These are phyloP conservation scores for Scrobipalpa atriplicella DNA, from an alignment of 2,888 invertebrate genomes.

Conservation along the genomic window DNA sequence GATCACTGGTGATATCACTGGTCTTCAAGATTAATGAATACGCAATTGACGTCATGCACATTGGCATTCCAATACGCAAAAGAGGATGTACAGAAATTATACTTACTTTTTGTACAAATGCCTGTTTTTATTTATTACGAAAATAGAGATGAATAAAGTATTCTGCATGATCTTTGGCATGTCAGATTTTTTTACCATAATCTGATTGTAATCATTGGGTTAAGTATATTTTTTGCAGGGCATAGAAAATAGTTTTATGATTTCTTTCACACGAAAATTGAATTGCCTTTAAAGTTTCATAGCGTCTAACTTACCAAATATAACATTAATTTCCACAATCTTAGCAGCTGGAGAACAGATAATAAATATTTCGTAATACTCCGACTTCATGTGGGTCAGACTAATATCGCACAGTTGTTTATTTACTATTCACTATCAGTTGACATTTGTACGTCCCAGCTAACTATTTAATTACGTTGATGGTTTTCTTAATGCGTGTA, in stretches of 20 bases:
- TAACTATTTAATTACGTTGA: not conserved
- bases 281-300: no score
- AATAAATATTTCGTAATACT: not conserved
- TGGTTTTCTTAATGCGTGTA: not conserved
- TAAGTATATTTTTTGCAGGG: no score
- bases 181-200: no score
- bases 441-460: not conserved
- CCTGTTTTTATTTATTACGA: not conserved
- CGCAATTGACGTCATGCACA: not conserved
- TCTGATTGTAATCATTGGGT: no score
- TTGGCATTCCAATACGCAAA: not conserved
- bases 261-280: no score
- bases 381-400: not conserved
- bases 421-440: not conserved
- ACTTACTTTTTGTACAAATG: not conserved
- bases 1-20: not conserved
- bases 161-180: no score
- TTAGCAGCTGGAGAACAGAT: not conserved
- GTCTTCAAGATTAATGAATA: not conserved
- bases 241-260: no score
- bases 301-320: no score
- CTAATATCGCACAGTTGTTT: not conserved
- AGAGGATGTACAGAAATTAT: not conserved
- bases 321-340: not conserved
- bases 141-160: no score